Evolutionary conservation across 2,113 vertebrate genomes (phyloP).

Genomic region (Tor tambroides): DNA sequence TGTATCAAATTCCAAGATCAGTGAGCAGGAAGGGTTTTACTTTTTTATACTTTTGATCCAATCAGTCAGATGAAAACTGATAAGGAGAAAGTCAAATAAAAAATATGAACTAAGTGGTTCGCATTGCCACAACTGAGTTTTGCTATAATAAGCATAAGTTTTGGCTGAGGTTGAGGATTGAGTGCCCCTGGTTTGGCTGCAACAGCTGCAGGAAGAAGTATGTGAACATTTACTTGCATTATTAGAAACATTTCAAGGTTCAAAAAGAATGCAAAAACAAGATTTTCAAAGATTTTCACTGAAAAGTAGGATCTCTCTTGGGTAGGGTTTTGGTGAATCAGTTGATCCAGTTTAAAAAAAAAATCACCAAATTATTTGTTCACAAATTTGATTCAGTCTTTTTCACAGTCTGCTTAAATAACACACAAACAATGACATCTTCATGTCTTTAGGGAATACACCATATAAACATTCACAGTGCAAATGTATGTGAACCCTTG

Average conservation of each 20-base stretch:
- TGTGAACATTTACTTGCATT: neutral
- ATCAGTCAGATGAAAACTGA: neutral
- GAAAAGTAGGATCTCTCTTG: neutral
- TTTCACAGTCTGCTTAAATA: neutral
- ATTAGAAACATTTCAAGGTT: neutral
- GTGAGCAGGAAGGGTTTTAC: conserved; percentile 23
- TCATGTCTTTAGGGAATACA: neutral
- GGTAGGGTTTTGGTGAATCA: neutral
- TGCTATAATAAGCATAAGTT: neutral
- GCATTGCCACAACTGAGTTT: neutral
- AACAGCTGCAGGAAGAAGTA: neutral
- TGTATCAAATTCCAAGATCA: conserved; percentile 46
- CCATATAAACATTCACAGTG: neutral
- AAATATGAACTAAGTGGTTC: neutral
- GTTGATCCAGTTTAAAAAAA: neutral
- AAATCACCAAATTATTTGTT: neutral
- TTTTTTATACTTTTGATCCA: conserved; percentile 15
- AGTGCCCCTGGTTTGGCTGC: neutral
- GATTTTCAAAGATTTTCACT: neutral
- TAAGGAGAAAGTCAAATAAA: neutral
- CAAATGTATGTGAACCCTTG: neutral
- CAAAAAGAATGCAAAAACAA: neutral
- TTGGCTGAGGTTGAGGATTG: neutral
- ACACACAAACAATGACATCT: neutral
- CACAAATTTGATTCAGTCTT: neutral